These are phyloP conservation scores for Oryctes rhinoceros DNA, from an alignment of 1,140 invertebrate genomes.

Conservation along the genomic window DNA sequence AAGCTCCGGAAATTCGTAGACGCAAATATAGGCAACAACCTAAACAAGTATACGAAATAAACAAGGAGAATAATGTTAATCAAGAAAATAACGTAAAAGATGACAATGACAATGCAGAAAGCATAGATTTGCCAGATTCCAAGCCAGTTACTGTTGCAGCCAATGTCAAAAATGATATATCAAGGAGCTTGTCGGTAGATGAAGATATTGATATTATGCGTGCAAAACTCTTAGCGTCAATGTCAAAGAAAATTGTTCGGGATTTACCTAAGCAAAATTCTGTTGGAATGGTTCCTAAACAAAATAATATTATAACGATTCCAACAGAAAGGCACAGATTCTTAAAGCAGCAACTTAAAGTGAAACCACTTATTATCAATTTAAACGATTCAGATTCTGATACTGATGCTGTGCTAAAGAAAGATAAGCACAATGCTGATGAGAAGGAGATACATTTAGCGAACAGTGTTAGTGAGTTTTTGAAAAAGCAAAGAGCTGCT, in stretches of 20 bases:
- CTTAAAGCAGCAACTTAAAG: conserved; percentile 42
- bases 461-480: conserved; percentile 48
- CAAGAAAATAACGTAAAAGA: conserved; percentile 40
- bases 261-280: conserved; percentile 34
- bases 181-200: conserved; percentile 48
- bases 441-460: conserved; percentile 27
- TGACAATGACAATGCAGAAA: conserved; percentile 42
- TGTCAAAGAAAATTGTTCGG: conserved; percentile 57
- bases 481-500: conserved; percentile 57
- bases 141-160: neutral
- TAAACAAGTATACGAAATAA: conserved; percentile 15
- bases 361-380: conserved; percentile 58
- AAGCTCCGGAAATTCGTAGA: conserved; percentile 53
- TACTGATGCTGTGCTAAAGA: conserved; percentile 41
- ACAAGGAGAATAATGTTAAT: conserved; percentile 42
- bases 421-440: conserved; percentile 44
- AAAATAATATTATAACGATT: neutral
- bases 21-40: conserved; percentile 39
- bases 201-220: conserved; percentile 59
- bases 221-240: conserved; percentile 58
- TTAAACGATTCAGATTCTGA: conserved; percentile 55
- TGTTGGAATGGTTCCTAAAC: neutral
- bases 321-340: conserved; percentile 3
- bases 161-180: conserved; percentile 32
- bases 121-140: neutral